Evolutionary conservation across 1,140 invertebrate genomes (phyloP).

Genomic region (Campoletis sonorensis): DNA sequence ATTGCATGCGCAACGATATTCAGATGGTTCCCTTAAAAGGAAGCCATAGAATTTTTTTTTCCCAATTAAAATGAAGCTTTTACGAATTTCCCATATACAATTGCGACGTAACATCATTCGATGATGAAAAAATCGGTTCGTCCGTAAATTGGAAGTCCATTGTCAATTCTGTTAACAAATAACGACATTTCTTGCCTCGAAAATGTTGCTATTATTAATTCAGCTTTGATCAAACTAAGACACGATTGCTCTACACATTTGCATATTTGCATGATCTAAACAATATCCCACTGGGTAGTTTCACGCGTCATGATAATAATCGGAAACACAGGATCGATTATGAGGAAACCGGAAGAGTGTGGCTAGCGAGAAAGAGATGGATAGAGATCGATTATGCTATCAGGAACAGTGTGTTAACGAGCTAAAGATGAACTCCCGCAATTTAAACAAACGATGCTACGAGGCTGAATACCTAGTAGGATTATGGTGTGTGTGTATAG

Average conservation of each 20-base stretch:
- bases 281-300: not conserved
- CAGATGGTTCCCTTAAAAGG: no score
- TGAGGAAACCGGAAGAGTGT: slow-evolving; percentile 23
- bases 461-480: not conserved
- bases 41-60: no score
- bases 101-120: no score
- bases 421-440: slow-evolving; percentile 21
- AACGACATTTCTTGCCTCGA: no score
- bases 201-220: no score
- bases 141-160: no score
- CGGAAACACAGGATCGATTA: slow-evolving; percentile 48
- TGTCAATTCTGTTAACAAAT: no score
- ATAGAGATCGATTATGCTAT: slow-evolving; percentile 50
- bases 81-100: no score
- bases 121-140: no score
- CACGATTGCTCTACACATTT: not conserved
- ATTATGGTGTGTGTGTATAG: not conserved
- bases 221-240: not conserved
- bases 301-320: slow-evolving; percentile 30
- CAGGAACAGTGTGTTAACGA: slow-evolving; percentile 31
- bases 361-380: not conserved
- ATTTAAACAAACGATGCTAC: not conserved
- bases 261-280: not conserved
- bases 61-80: no score
- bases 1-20: no score